These are phyloP conservation scores for Probaryconus sp. DNA, from an alignment of 1,140 invertebrate species.

Conservation along the genomic window DNA sequence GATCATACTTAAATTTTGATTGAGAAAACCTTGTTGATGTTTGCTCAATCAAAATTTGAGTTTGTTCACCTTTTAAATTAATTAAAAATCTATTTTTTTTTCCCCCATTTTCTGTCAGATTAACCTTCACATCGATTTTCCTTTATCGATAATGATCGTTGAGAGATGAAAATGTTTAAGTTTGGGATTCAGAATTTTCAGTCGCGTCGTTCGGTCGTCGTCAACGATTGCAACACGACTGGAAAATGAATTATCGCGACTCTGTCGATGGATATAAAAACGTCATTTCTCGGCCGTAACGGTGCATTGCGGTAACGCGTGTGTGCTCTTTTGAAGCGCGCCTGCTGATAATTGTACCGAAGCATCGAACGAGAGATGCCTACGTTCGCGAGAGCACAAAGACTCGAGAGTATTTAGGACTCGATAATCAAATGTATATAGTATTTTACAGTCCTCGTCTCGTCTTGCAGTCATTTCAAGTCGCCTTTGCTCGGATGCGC, in stretches of 20 bases:
- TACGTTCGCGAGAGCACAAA: constrained; percentile 1
- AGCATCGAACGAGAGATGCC: constrained; percentile 17
- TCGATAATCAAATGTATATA: constrained; percentile 24
- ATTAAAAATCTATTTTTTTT: too few relatives aligned
- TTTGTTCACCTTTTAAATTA: too few relatives aligned
- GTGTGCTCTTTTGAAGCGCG: constrained; percentile 30
- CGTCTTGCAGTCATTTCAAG: constrained; percentile 24
- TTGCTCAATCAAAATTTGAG: too few relatives aligned
- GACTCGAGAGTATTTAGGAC: constrained; percentile 26
- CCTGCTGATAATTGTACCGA: constrained; percentile 45
- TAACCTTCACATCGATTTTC: too few relatives aligned
- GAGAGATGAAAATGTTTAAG: too few relatives aligned
- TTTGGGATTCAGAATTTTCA: too few relatives aligned
- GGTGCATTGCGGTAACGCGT: constrained; percentile 49
- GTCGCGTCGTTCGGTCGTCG: constrained; percentile 5
- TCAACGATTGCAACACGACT: constrained; percentile 12
- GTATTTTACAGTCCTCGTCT: constrained; percentile 49
- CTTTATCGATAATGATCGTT: too few relatives aligned
- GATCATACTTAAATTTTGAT: too few relatives aligned
- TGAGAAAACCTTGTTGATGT: too few relatives aligned
- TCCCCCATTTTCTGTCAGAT: too few relatives aligned
- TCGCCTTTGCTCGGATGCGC: constrained; percentile 20
- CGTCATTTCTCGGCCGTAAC: constrained; percentile 54
- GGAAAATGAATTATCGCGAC: constrained; percentile 48
- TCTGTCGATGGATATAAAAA: constrained; percentile 21